Evolutionary conservation across 2,113 vertebrate species (phyloP).

Genomic region (Mobula hypostoma): DNA sequence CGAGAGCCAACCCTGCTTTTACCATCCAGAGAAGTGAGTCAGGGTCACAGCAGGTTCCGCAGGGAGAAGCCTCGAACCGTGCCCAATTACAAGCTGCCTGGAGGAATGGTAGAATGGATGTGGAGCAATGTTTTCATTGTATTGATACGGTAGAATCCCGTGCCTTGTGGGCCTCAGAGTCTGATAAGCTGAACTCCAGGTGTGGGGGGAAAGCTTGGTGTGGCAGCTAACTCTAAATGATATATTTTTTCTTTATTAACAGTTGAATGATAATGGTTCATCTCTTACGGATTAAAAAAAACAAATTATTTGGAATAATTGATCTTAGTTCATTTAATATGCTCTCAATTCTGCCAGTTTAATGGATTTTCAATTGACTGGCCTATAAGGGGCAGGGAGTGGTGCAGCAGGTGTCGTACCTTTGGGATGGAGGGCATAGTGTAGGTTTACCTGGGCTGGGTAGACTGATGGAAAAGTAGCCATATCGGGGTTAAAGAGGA

Average conservation of each 20-base stretch:
- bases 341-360: background rate
- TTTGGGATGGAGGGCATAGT: too few relatives aligned
- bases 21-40: background rate
- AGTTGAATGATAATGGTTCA: background rate
- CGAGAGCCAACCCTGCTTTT: background rate
- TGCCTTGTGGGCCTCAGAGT: background rate
- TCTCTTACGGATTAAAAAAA: background rate
- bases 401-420: too few relatives aligned
- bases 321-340: background rate
- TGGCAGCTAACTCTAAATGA: background rate
- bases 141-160: background rate
- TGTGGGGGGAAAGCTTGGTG: background rate
- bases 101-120: background rate
- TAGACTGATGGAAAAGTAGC: too few relatives aligned
- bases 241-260: background rate
- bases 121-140: background rate
- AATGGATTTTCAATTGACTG: background rate
- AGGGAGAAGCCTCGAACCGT: background rate
- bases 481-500: too few relatives aligned
- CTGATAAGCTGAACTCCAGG: background rate
- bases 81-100: background rate
- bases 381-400: too few relatives aligned
- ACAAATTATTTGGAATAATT: background rate
- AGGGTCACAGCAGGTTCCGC: background rate
- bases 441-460: too few relatives aligned